These are phyloP conservation scores for Bradypodion pumilum DNA, from an alignment of 2,797 vertebrate species.

Conservation along the genomic window DNA sequence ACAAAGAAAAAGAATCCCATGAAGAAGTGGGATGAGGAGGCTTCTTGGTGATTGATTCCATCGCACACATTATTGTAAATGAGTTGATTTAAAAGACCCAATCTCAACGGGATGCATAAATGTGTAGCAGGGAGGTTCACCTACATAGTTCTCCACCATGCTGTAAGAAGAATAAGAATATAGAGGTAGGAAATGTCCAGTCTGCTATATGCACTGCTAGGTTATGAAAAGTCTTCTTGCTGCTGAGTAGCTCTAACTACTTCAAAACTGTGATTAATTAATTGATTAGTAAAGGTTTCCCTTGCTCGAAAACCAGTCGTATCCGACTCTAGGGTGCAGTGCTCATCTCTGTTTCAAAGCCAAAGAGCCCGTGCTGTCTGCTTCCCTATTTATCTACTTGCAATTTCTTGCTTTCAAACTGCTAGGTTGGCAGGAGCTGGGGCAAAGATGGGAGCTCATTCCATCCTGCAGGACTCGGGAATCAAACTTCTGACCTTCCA, in stretches of 20 bases:
- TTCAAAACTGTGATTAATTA: slow-evolving; percentile 8
- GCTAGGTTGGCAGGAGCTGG: too few species aligned
- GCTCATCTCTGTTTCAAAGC: too few species aligned
- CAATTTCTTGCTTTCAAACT: too few species aligned
- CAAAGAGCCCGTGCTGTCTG: too few species aligned
- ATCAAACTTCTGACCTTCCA: too few species aligned
- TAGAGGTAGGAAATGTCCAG: not conserved
- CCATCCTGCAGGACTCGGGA: too few species aligned
- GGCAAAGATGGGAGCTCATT: too few species aligned
- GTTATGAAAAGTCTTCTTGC: not conserved
- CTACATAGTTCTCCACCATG: not conserved
- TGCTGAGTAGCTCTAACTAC: not conserved
- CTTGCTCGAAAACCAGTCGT: too few species aligned
- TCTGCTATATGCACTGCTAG: not conserved
- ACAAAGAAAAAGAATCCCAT: not conserved
- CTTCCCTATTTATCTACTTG: too few species aligned
- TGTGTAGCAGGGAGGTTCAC: not conserved
- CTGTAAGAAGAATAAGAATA: not conserved
- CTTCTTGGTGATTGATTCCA: not conserved
- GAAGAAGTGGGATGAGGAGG: not conserved
- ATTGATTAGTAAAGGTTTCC: too few species aligned
- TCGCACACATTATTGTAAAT: not conserved
- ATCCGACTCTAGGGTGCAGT: too few species aligned
- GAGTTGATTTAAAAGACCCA: not conserved
- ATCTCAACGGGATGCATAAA: not conserved